Conservation (phyloP, 1,140 invertebrate species). For the Diploscapter pachys region DNA sequence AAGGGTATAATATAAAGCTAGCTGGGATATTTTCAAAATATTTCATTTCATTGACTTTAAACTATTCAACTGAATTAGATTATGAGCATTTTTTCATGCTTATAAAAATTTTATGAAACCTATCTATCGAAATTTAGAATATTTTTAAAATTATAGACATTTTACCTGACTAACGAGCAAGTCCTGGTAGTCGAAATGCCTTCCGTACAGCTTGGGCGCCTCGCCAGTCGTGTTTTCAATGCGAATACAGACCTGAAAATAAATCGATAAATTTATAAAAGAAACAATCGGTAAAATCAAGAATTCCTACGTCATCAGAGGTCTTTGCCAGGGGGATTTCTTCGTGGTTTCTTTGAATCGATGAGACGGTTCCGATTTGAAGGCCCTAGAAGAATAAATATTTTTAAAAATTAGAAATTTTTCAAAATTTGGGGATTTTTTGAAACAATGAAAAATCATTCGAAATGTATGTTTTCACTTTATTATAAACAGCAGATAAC, state of each 20-base stretch:
- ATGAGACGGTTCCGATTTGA: conserved; percentile 87
- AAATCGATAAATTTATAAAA: conserved; percentile 1
- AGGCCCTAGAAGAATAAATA: conserved; percentile 73
- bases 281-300: not conserved
- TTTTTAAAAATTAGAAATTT: not conserved
- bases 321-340: conserved; percentile 82
- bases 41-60: not conserved
- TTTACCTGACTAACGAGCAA: conserved; percentile 88
- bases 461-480: not conserved
- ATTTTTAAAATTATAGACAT: not conserved
- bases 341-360: conserved; percentile 81
- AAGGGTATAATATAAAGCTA: not conserved
- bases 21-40: not conserved
- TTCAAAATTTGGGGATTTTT: not conserved
- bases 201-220: conserved; percentile 92
- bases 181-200: conserved; percentile 95
- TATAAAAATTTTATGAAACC: not conserved
- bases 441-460: not conserved
- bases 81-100: not conserved
- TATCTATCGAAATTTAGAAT: not conserved
- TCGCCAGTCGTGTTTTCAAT: conserved; percentile 93
- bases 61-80: too few species aligned
- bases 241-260: conserved; percentile 80
- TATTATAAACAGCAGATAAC: too few species aligned
- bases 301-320: conserved; percentile 73